Evolutionary conservation across 2,113 vertebrate genomes (phyloP).

Genomic region (Hemiprocne comata): DNA sequence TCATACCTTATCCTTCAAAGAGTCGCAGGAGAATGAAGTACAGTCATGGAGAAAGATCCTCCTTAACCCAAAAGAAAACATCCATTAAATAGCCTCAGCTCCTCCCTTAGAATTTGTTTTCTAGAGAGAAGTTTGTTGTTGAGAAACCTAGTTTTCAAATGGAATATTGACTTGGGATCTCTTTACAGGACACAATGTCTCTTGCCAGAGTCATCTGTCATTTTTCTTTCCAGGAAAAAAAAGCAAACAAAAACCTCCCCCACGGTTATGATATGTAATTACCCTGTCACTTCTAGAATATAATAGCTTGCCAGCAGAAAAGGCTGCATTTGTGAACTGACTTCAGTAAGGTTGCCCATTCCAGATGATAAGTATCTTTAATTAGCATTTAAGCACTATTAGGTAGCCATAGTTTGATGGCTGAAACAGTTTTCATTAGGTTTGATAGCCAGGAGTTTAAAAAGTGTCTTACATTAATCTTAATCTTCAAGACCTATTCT

Average conservation of each 20-base stretch:
- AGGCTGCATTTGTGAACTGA: background rate
- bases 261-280: background rate
- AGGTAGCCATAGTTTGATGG: background rate
- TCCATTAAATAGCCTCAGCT: background rate
- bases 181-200: background rate
- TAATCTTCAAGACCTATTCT: background rate
- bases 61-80: background rate
- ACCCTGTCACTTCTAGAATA: background rate
- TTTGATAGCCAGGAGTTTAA: background rate
- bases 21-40: background rate
- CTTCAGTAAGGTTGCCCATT: background rate
- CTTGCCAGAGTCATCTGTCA: background rate
- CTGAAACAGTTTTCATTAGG: background rate
- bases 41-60: background rate
- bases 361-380: slow-evolving; percentile 13
- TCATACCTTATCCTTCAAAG: background rate
- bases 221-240: background rate
- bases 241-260: background rate
- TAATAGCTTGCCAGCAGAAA: background rate
- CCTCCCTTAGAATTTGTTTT: background rate
- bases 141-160: background rate
- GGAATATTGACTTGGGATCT: background rate
- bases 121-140: background rate
- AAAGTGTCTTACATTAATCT: background rate
- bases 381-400: background rate